Evolutionary conservation across 2,888 invertebrate species (phyloP), one percentile per base, ranked within the genome.

Genomic region (Drosophila lutescens): DNA sequence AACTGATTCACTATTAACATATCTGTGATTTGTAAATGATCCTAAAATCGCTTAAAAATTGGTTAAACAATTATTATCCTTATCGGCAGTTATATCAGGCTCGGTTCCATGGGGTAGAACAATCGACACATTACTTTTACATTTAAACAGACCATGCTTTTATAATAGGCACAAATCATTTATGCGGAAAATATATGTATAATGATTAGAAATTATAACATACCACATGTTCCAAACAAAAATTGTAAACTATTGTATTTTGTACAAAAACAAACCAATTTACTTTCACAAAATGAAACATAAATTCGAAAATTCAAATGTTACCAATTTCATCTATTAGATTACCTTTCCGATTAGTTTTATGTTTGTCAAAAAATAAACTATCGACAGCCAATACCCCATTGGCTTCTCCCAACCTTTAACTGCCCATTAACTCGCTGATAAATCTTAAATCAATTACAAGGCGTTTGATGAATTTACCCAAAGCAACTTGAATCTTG

Each of bases 361-460:
- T 6, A 26, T 26, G 6, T 5, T 26, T 26, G 5, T 26, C 5
- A 6, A 26, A 26, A 6, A 26, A 6, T 6, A 26, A 26, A 26
- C 26, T 26, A 26, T 26, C 26, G 26, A 26, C 26, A 23, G 23
- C 23, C 23, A 23, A 23, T 23, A 23, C 4, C 23, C 23, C 23
- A 26, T 26, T 26, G 26, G 26, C 26, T 4, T 30, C 30, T 32
- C 2, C n/a, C 34, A n/a, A 23, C 17, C 32, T 41, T 70, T 71
- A 59, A 59, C 46, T 71, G n/a, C 47, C 69, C 47, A 71, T 71
- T 71, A 69, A 60, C 53, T 26, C 46, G 53, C 40, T 54, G 65
- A 54, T 67, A 67, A 66, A 53, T 67, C 46, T 17, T 34, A 66
- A 67, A 54, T 67, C 54, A 53, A 66, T 66, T 66, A 66, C 54